Base-by-base conservation (phyloP, 2,113 vertebrate species). In the Pteronura brasiliensis region DNA sequence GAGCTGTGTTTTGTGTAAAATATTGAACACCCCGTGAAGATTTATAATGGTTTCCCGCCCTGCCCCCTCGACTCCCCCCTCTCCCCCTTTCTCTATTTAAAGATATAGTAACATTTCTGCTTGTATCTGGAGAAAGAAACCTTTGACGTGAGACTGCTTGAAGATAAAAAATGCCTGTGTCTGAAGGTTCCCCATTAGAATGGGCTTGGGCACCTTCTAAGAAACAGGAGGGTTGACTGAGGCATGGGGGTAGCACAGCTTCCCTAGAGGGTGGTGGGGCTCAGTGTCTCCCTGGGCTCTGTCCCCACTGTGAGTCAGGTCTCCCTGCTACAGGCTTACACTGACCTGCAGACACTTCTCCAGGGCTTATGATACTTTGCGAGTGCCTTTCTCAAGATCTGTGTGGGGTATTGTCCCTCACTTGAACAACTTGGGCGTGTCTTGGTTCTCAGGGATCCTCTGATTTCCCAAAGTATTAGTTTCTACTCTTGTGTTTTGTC, bases 21-120 rank as follows among this genome's bases (percentile, higher is more conserved):
- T 95, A 91, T 92, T 96, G 92, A 98, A 98, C 93, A 91, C 65
- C 59, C 96, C 15, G 71, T 69, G 36, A 97, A 97, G 88, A 96
- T 97, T 93, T 96, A 94, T 82, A 96, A 96, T 23, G 36, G 23
- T 20, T 69, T 71, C 34, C 77, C 34, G 15, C 39, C 44, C 49
- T 42, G 14, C 91, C 65, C 49, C 23, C 49, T 92, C 6, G 3
- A n/a, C 20, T 65, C 29, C 59, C 29, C 18, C 23, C 8, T 31
- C 23, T 39, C 20, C 49, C 61, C 49, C 25, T 55, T 92, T 82
- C 95, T 96, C 55, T 96, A 21, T 97, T 97, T 96, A 76, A 96
- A 97, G 96, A 93, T 95, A 88, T 72, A 82, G 44, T 92, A 96
- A 88, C 29, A 95, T 59, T 52, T 90, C 88, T 96, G 29, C 2